Conservation (phyloP, 2,888 invertebrate species). For the Conomelus anceps region DNA sequence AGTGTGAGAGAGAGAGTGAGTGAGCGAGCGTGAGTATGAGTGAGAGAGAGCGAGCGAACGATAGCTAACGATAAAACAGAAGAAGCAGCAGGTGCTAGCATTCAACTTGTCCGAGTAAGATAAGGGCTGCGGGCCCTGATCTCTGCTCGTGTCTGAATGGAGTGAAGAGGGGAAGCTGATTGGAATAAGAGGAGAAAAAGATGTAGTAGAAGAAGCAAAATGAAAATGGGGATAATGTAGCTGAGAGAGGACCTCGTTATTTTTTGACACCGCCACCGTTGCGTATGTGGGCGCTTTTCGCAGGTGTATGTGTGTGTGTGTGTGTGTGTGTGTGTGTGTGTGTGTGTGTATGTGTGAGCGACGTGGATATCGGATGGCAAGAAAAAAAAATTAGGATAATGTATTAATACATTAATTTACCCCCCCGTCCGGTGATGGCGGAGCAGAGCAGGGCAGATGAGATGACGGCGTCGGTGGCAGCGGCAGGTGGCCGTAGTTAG, state of each 20-base stretch:
- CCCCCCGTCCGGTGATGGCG: neutral
- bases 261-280: neutral
- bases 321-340: neutral
- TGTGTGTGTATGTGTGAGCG: neutral
- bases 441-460: neutral
- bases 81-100: neutral
- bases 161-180: neutral
- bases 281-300: neutral
- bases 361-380: neutral
- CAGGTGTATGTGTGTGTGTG: neutral
- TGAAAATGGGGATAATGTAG: neutral
- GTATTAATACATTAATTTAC: too few relatives aligned
- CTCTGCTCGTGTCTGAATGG: neutral
- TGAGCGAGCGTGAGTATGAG: neutral
- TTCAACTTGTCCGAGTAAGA: conserved; percentile 7
- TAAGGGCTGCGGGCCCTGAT: conserved; percentile 2
- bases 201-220: neutral
- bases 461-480: neutral
- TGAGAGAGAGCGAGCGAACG: neutral
- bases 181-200: too few relatives aligned
- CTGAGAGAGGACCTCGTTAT: neutral
- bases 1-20: neutral
- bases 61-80: too few relatives aligned
- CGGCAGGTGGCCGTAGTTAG: neutral
- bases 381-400: too few relatives aligned